Base-by-base conservation (phyloP, 2,888 invertebrate genomes). In the Ceraclea dissimilis region DNA sequence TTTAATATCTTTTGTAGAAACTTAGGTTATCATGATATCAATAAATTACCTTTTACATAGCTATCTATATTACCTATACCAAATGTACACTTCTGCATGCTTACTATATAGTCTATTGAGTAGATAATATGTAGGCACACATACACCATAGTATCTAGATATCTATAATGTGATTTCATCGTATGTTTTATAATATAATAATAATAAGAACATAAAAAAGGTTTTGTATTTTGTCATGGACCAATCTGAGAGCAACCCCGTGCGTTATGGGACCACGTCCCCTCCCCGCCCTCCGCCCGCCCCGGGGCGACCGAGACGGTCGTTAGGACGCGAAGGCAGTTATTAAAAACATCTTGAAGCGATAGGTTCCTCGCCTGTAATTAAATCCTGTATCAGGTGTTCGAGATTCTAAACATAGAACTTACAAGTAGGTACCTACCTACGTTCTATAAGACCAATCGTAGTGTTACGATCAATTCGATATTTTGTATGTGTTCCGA, bases 281-380 rank as follows among this genome's bases (percentile, higher is more conserved):
- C 61, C 71, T 67, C 69, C 68, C 68, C 69, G 53, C 60, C 53
- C 44, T 47, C 56, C 34, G 51, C 49, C 55, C 55, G 63, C 63
- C 62, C 67, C 68, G 66, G 64, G 67, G 66, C 70, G 69, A 67
- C 68, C 63, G 68, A 68, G 69, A 69, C 67, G 66, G 65, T 54
- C 71, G 71, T 74, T 73, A 67, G 69, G 72, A 74, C 71, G 68
- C 75, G 69, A 76, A 78, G 78, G 76, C 78, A 78, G 78, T 78
- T 78, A 78, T 78, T 78, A 78, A 78, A 78, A 78, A 77, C 78
- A 75, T 77, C 77, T 78, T 76, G 78, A 70, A 76, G 78, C 71
- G 77, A 76, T 70, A 74, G 76, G 76, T 74, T 76, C 56, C 54
- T 56, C 59, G 60, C 39, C 60, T 58, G 59, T 61, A 61, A 61